Conservation (phyloP, 2,888 invertebrate genomes). For the Chirona hameri region DNA sequence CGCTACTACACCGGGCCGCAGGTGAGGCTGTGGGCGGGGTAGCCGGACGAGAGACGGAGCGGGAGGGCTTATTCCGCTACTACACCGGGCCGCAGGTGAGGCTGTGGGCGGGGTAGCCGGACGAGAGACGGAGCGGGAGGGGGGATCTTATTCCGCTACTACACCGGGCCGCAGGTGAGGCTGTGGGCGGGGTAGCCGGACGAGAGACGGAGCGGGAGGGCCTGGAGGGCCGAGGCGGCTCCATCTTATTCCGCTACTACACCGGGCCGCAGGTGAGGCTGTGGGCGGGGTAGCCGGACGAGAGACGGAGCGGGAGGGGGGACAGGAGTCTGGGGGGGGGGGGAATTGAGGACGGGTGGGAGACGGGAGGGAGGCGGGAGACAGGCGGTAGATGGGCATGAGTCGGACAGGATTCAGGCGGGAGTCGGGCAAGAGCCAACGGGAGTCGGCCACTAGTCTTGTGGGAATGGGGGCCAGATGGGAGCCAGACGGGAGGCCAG, state of each 20-base stretch:
- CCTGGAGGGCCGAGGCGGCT: constrained; percentile 63
- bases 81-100: too few species aligned
- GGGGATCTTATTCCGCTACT: too few species aligned
- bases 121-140: too few species aligned
- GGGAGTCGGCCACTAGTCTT: neutral
- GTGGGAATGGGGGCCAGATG: neutral
- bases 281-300: neutral
- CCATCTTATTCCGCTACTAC: constrained; percentile 71
- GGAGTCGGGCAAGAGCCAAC: too few species aligned
- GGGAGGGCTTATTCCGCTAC: too few species aligned
- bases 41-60: too few species aligned
- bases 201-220: too few species aligned
- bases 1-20: too few species aligned
- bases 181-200: too few species aligned
- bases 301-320: constrained; percentile 43
- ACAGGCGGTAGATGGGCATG: neutral
- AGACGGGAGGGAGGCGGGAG: neutral
- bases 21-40: too few species aligned
- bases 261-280: constrained; percentile 49
- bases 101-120: too few species aligned
- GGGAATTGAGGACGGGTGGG: neutral
- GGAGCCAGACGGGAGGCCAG: neutral
- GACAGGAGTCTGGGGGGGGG: constrained; percentile 42
- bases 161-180: constrained; percentile 47
- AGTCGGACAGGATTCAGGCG: too few species aligned